Evolutionary conservation across 2,113 vertebrate genomes (phyloP), one percentile per base, ranked within the genome.

Genomic region (Acanthochromis polyacanthus): DNA sequence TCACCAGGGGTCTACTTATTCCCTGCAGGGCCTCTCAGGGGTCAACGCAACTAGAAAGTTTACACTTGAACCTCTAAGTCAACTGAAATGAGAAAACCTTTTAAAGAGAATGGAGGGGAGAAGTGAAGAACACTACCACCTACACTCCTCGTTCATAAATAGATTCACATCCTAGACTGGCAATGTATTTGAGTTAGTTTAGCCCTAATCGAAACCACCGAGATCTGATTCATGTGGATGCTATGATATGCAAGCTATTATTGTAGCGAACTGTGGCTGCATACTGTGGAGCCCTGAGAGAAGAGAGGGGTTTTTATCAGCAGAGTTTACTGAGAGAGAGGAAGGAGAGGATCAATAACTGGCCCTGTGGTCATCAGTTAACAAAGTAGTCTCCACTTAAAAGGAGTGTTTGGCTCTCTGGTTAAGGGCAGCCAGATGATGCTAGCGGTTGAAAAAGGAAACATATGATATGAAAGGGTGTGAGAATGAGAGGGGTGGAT

Each of bases 291-390:
- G 84, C 86, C 78, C 81, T 84, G 89, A 76, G 61, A 91, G 88
- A 75, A 86, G 85, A 88, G 83, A 84, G 74, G 70, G 76, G n/a
- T 22, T 63, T 82, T 91, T 86, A 92, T 93, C 88, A 90, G 87
- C 89, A 87, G 89, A 88, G 82, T 86, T 91, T 90, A 85, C 86
- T 74, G 83, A 78, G 82, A 78, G 84, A 90, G 82, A 89, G 88
- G 88, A 82, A 88, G 78, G 55, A 88, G 68, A 88, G 86, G 93
- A 94, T 94, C 94, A 91, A 94, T 94, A 94, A 92, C 92, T 90
- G 92, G 92, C 94, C 94, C 91, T 60, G 88, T 92, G 93, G 92
- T 93, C 93, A 89, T 94, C 92, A 91, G 93, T 94, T 94, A 94
- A 93, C 93, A 94, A 93, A 93, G 92, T 93, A 93, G 89, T 92